Percentiles rank a stretch among this genome's conserved stretches.
Evolutionary conservation across 2,113 vertebrate genomes (phyloP).

Genomic region (Heteronetta atricapilla): DNA sequence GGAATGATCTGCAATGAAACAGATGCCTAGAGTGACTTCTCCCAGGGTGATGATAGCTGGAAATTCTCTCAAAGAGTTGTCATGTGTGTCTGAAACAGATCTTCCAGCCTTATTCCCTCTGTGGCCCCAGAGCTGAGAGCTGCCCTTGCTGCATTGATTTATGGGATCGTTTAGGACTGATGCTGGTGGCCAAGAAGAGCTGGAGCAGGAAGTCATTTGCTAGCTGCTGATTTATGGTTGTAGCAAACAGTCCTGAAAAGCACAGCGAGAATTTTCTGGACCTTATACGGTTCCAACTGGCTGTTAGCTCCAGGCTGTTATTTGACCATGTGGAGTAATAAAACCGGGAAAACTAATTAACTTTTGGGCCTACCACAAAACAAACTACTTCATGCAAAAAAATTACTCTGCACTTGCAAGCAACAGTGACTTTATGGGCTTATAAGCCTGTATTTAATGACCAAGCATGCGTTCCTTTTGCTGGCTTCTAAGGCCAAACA

Average conservation of each 20-base stretch:
- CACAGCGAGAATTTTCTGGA: slow-evolving; percentile 27
- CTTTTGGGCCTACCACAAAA: slow-evolving; percentile 21
- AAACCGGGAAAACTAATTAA: slow-evolving; percentile 58
- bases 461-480: not conserved
- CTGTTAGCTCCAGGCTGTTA: slow-evolving; percentile 7
- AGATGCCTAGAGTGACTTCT: not conserved
- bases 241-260: slow-evolving; percentile 20
- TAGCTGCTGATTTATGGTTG: slow-evolving; percentile 40
- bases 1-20: not conserved
- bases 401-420: not conserved
- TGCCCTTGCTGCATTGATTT: not conserved
- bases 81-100: not conserved
- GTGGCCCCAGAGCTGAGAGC: not conserved
- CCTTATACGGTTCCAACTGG: not conserved
- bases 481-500: not conserved
- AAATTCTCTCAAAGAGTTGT: not conserved
- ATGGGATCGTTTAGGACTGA: not conserved
- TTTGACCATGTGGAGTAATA: slow-evolving; percentile 39
- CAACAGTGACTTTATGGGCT: not conserved
- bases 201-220: slow-evolving; percentile 17
- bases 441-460: slow-evolving; percentile 13
- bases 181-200: not conserved
- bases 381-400: slow-evolving; percentile 24
- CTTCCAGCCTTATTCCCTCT: not conserved
- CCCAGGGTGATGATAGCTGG: not conserved